Evolutionary conservation across 2,797 vertebrate species (phyloP).

Genomic region (Xiphorhynchus erythropygius): DNA sequence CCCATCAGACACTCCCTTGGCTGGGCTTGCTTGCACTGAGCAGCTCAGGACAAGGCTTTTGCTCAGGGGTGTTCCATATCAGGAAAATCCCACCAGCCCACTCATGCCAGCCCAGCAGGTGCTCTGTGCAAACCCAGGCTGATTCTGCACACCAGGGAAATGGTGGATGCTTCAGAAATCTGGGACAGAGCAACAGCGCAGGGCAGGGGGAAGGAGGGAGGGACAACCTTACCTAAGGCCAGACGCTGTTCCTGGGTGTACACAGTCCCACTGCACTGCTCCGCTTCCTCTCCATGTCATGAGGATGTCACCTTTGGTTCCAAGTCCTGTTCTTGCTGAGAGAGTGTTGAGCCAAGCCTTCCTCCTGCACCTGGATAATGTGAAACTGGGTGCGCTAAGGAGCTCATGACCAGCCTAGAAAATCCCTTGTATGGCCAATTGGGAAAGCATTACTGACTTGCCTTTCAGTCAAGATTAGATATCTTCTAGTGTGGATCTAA

Average conservation of each 20-base stretch:
- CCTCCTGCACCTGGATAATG: neutral
- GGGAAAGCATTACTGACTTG: neutral
- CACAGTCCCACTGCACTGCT: fast-evolving
- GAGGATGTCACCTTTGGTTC: fast-evolving
- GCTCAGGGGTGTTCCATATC: fast-evolving
- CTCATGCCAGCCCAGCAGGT: fast-evolving
- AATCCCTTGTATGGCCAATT: fast-evolving
- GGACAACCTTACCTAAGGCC: neutral
- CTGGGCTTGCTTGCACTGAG: neutral
- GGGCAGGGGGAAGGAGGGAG: neutral
- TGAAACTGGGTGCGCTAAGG: fast-evolving
- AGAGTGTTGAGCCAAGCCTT: neutral
- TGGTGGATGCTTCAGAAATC: fast-evolving
- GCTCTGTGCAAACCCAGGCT: neutral
- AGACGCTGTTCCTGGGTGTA: fast-evolving
- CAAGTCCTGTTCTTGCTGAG: neutral
- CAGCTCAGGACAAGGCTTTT: neutral
- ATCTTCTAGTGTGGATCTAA: neutral
- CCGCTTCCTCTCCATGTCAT: fast-evolving
- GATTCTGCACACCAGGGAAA: fast-evolving
- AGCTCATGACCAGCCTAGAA: neutral
- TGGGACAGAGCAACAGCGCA: neutral
- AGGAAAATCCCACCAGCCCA: fast-evolving
- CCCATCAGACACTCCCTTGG: fast-evolving
- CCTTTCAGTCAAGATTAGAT: neutral